Base-by-base conservation (phyloP, 2,113 vertebrate species). In the Sebastes fasciatus region DNA sequence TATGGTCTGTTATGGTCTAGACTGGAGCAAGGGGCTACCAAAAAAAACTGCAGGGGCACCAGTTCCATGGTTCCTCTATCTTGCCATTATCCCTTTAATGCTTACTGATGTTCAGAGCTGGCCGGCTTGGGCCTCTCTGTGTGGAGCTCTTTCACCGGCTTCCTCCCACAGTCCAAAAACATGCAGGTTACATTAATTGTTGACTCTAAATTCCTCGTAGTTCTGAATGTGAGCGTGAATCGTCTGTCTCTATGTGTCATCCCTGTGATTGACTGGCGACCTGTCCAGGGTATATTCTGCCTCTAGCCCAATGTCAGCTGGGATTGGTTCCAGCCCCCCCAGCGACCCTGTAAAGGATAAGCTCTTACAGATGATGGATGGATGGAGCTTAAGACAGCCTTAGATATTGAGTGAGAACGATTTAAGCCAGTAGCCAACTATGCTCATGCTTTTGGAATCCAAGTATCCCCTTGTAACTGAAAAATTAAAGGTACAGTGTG, bases 11-110 rank as follows among this genome's bases (percentile, higher is more conserved):
- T 68, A 58, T 34, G 14, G 19, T 49, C 58, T 55, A 4, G 21
- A 74, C 10, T 34, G 9, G 43, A 48, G 66, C 67, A 19, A 61
- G 10, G 42, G 17, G 63, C 48, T 75, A 55, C 57, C 54, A 76
- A 42, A 48, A n/a, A 70, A 60, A n/a, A 21, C 23, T 34, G 54
- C 78, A 42, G 74, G 26, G 11, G 23, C 21, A 34, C 21, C 64
- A n/a, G 60, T 54, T 62, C 34, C 4, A 34, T 34, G 51, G 12
- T 51, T 7, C 14, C 46, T 82, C 58, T 43, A 6, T 64, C 23
- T 62, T 40, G 8, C 19, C 23, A 42, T 72, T 43, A 67, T 58
- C 74, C 10, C 23, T 81, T 40, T 52, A 45, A 42, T 42, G 34
- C 19, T 72, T n/a, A 60, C 7, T 62, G 61, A 72, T 19, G 17